Base-by-base conservation (phyloP, 2,888 invertebrate species). In the Catotricha subobsoleta region DNA sequence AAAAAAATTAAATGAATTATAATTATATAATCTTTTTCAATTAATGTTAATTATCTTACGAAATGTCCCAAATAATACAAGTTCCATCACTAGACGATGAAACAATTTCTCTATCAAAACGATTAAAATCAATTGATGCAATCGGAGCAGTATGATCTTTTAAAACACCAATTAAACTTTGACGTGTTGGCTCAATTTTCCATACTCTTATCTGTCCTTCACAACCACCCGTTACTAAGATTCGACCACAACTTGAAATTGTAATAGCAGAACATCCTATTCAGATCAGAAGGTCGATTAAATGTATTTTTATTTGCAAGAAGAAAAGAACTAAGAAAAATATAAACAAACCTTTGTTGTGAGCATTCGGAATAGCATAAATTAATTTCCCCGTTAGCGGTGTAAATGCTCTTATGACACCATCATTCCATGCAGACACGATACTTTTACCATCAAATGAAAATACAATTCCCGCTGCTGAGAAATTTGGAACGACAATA, bases 91-190 rank as follows among this genome's bases (percentile, higher is more conserved):
- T 80, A 34, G 88, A 84, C 0, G 91, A 81, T 53, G 88, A 88
- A 13, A 88, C 81, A 0, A 88, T 84, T 59, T 87, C 83, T 1
- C 71, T 73, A 53, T 87, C 76, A 52, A 76, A 73, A 44, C 72
- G 69, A 21, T 80, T 80, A 43, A 91, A 74, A 47, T 80, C 75
- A 48, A 92, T 73, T 19, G 80, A 76, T 0, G 88, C 80, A 43
- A 92, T 80, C 1, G 83, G 79, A 9, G 83, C 87, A 54, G 86
- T 81, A 65, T 94, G 94, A 54, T 92, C 92, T 60, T 91, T 91
- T 46, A 94, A 64, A 8, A 82, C 76, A 35, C 74, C 76, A 49
- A 76, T 64, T 39, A 88, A 58, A 37, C 68, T 67, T 56, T 84
- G 82, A 8, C 68, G 65, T 44, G 68, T 64, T 0, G 78, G 74